These are phyloP conservation scores for Nasua narica DNA, from an alignment of 2,797 vertebrate genomes.

Conservation along the genomic window DNA sequence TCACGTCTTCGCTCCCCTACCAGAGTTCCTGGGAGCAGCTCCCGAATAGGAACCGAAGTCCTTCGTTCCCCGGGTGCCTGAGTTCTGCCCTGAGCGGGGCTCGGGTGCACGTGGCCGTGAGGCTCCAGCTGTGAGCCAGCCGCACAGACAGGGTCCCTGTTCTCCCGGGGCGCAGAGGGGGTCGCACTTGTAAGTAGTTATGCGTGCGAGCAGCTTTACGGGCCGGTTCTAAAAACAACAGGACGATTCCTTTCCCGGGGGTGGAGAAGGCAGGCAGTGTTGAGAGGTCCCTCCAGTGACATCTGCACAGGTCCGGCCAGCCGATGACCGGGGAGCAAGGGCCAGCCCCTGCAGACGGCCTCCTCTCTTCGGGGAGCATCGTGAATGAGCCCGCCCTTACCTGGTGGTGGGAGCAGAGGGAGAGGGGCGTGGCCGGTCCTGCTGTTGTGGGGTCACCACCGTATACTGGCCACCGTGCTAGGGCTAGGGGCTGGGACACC, in stretches of 20 bases:
- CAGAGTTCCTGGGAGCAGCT: background rate
- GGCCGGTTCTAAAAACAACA: background rate
- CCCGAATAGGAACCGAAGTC: background rate
- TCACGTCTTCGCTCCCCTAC: accelerated
- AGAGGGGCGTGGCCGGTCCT: too few species aligned
- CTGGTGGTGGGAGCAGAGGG: background rate
- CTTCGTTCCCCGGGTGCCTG: accelerated
- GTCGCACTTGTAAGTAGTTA: background rate
- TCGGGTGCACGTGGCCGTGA: accelerated
- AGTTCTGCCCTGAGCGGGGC: background rate
- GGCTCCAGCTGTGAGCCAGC: background rate
- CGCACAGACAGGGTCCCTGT: background rate
- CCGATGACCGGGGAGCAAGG: background rate
- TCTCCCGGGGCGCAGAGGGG: background rate
- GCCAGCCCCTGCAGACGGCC: background rate
- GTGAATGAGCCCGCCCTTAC: background rate
- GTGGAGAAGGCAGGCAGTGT: background rate
- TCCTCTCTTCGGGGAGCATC: background rate
- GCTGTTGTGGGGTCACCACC: too few species aligned
- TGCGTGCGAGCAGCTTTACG: background rate
- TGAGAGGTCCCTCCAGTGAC: background rate
- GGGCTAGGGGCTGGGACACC: too few species aligned
- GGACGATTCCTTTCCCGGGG: accelerated
- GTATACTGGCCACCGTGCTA: too few species aligned
- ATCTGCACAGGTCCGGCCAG: background rate